Evolutionary conservation across 2,113 vertebrate genomes (phyloP).

Genomic region (Onychorhynchus coronatus): DNA sequence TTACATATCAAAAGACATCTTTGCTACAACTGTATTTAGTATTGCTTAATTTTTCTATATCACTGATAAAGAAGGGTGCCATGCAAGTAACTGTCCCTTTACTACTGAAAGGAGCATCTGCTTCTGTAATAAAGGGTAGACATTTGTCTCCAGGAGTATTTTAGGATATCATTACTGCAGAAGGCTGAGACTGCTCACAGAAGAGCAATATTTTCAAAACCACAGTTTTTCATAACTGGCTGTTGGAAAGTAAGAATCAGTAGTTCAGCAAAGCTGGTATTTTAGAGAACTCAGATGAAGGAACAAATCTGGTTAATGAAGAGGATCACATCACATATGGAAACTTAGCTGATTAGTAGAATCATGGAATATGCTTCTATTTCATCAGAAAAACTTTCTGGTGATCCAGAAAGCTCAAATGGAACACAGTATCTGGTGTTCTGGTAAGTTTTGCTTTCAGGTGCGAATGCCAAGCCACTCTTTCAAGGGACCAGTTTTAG

Average conservation of each 20-base stretch:
- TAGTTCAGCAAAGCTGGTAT: neutral
- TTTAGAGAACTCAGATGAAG: neutral
- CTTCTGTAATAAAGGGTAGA: neutral
- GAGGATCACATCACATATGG: neutral
- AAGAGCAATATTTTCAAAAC: neutral
- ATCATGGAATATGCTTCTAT: neutral
- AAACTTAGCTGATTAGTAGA: neutral
- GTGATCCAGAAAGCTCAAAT: neutral
- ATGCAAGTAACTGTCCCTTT: neutral
- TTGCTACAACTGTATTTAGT: neutral
- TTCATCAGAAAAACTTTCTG: neutral
- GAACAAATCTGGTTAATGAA: constrained; percentile 17
- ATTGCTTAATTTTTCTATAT: neutral
- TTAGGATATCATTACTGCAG: neutral
- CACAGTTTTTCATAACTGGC: neutral
- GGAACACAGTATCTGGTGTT: neutral
- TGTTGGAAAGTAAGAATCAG: constrained; percentile 3
- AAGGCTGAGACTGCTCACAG: neutral
- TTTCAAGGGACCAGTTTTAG: neutral
- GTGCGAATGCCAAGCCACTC: neutral
- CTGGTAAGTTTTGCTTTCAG: neutral
- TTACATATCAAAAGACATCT: neutral
- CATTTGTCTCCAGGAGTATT: neutral
- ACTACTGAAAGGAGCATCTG: neutral
- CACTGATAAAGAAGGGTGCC: neutral